Conservation (phyloP, 2,888 invertebrate species). For the Drosophila anomalata region DNA sequence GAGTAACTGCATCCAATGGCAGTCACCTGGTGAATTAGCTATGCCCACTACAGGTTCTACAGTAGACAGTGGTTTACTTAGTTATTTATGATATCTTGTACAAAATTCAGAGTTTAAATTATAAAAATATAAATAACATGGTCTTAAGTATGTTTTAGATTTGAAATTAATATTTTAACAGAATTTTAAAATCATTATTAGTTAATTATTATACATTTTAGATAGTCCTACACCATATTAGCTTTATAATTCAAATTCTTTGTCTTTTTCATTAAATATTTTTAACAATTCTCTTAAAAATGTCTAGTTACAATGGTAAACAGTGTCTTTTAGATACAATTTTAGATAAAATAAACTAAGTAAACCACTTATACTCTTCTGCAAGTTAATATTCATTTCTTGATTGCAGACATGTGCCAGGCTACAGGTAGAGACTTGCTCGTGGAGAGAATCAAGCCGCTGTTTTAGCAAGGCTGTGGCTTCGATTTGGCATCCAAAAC, state of each 20-base stretch:
- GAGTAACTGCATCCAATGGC: constrained; percentile 25
- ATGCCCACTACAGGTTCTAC: constrained; percentile 7
- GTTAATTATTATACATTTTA: no score
- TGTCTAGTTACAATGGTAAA: no score
- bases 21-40: constrained; percentile 4
- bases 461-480: constrained; percentile 67
- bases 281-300: not conserved
- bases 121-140: no score
- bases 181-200: no score
- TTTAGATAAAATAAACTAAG: not conserved
- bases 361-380: not conserved
- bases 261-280: no score
- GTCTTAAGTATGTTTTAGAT: no score
- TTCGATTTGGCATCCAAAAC: constrained; percentile 34
- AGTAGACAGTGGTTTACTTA: not conserved
- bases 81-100: no score
- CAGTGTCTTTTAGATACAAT: no score
- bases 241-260: no score
- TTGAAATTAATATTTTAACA: no score
- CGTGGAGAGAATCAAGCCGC: constrained; percentile 60
- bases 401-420: constrained; percentile 29
- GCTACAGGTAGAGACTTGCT: constrained; percentile 68
- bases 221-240: no score
- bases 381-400: not conserved
- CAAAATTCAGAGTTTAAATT: no score